Percentiles rank a stretch among this genome's conserved stretches.
These are phyloP conservation scores for Conus canariensis DNA, from an alignment of 2,888 invertebrate species.

Conservation along the genomic window DNA sequence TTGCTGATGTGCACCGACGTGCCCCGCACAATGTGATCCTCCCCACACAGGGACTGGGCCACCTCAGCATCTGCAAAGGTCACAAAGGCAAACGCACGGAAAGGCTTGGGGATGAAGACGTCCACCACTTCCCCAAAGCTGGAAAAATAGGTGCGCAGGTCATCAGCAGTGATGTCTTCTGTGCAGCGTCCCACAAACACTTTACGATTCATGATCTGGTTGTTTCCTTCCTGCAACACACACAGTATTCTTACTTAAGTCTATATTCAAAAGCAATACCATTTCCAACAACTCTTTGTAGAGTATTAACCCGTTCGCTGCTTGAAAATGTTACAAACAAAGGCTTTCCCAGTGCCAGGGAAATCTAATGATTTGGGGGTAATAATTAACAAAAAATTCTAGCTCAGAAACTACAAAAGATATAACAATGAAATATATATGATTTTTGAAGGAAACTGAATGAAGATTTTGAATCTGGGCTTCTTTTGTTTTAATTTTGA, in stretches of 20 bases:
- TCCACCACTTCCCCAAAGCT: conserved; percentile 96
- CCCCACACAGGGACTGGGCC: conserved; percentile 92
- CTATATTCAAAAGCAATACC: no score
- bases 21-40: conserved; percentile 95
- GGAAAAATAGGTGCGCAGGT: conserved; percentile 89
- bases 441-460: no score
- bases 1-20: conserved; percentile 83
- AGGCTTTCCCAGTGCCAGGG: no score
- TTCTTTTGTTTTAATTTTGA: no score
- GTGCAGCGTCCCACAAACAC: conserved; percentile 97
- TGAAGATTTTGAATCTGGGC: no score
- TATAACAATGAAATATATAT: no score
- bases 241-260: not conserved
- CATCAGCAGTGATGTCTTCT: conserved; percentile 93
- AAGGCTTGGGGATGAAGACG: conserved; percentile 97
- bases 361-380: no score
- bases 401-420: no score
- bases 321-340: no score
- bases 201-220: conserved; percentile 82
- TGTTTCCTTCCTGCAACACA: conserved; percentile 70
- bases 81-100: conserved; percentile 87
- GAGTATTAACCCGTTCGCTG: no score
- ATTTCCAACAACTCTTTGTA: no score
- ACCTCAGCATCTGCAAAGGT: conserved; percentile 95
- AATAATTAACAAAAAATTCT: no score